Conservation (phyloP, 2,113 vertebrate genomes). For the Gobio gobio region DNA sequence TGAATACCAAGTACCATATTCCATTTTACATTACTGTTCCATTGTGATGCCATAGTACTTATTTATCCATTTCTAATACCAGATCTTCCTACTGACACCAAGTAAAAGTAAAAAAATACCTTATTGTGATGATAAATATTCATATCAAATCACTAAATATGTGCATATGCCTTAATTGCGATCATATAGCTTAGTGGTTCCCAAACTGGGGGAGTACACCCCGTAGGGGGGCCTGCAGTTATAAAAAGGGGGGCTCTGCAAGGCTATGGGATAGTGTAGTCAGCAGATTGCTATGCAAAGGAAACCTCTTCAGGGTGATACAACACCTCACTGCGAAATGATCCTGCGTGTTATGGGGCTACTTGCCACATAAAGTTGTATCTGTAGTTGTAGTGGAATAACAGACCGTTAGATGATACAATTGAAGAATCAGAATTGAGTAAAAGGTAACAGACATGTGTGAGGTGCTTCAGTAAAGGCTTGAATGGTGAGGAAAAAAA, state of each 20-base stretch:
- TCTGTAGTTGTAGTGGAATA: too few species aligned
- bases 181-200: not conserved
- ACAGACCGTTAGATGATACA: too few species aligned
- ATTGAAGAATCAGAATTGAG: too few species aligned
- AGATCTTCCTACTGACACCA: not conserved
- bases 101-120: not conserved
- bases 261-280: too few species aligned
- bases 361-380: too few species aligned
- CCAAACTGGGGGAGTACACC: too few species aligned
- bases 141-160: not conserved
- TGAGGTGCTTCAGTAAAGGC: not conserved
- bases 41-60: not conserved
- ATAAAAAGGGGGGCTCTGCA: too few species aligned
- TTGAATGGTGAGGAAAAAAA: slow-evolving; percentile 4
- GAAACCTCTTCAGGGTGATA: too few species aligned
- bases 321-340: too few species aligned
- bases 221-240: too few species aligned
- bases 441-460: not conserved
- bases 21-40: not conserved
- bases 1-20: not conserved
- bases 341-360: too few species aligned
- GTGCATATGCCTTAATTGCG: not conserved
- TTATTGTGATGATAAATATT: not conserved
- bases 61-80: not conserved
- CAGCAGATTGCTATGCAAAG: too few species aligned